phyloP scores from a whole-genome alignment of 2,888 invertebrate species.

The Galerucella pusilla region DNA sequence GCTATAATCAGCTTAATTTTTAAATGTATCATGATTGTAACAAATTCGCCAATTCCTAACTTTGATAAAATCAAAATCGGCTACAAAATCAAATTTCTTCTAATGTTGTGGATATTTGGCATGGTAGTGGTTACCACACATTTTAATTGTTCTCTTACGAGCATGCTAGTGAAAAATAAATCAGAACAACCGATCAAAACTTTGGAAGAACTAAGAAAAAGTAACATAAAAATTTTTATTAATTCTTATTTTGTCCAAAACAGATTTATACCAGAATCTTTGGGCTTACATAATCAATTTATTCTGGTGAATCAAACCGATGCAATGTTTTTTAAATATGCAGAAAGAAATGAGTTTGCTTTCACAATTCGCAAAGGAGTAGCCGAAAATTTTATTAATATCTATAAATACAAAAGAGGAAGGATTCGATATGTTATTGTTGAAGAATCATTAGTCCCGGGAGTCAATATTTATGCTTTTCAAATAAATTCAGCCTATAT shows the following conservation, averaged over 20 bases:
- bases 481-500: constrained; percentile 19
- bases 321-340: neutral
- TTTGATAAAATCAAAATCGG: constrained; percentile 20
- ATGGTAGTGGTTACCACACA: constrained; percentile 9
- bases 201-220: constrained; percentile 17
- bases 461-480: constrained; percentile 6
- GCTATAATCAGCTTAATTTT: neutral
- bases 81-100: constrained; percentile 17
- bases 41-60: neutral
- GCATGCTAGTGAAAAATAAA: constrained; percentile 16
- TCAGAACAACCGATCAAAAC: constrained; percentile 11
- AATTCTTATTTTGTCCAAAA: neutral
- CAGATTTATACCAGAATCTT: neutral
- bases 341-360: neutral
- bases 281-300: constrained; percentile 24
- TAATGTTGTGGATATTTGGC: constrained; percentile 26
- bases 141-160: constrained; percentile 21
- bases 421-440: neutral
- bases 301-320: constrained; percentile 4
- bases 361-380: constrained; percentile 10
- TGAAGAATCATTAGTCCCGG: constrained; percentile 15
- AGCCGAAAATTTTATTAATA: constrained; percentile 1
- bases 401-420: neutral
- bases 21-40: neutral
- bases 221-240: constrained; percentile 19